A percentile compares a stretch with the other conserved stretches of the same genome.
Conservation (phyloP, 2,888 invertebrate species). For the Mactromeris polynyma region DNA sequence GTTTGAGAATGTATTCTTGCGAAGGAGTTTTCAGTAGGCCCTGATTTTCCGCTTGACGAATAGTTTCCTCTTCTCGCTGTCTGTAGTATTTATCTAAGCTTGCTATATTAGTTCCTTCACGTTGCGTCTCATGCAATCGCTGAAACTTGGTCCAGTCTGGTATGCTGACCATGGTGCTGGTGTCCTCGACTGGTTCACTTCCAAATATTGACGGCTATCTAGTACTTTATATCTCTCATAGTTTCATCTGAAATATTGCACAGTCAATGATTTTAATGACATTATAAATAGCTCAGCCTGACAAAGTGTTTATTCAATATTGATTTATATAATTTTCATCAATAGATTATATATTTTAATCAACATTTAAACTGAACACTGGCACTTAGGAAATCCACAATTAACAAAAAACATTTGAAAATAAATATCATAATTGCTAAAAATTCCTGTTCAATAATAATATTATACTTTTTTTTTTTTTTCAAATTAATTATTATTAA, state of each 20-base stretch:
- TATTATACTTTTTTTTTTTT: neutral
- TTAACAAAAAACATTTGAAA: neutral
- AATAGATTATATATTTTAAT: neutral
- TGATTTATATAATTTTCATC: neutral
- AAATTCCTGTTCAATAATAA: neutral
- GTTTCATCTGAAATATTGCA: slow-evolving; percentile 20
- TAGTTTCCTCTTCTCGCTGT: slow-evolving; percentile 81
- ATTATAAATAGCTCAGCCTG: neutral
- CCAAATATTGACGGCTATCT: neutral
- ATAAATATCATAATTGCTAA: neutral
- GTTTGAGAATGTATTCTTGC: slow-evolving; percentile 76
- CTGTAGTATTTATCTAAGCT: slow-evolving; percentile 79
- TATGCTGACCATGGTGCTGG: slow-evolving; percentile 84
- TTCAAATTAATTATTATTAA: neutral
- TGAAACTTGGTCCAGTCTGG: slow-evolving; percentile 85
- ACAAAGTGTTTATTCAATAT: neutral
- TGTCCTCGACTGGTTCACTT: neutral
- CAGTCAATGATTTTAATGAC: neutral
- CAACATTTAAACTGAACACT: neutral
- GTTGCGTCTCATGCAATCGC: slow-evolving; percentile 74
- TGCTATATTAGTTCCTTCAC: slow-evolving; percentile 63
- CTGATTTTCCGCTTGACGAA: slow-evolving; percentile 82
- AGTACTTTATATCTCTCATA: neutral
- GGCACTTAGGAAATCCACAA: neutral
- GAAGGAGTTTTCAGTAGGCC: slow-evolving; percentile 83